Evolutionary conservation across 2,797 vertebrate species (phyloP).

Genomic region (Chelon auratus): DNA sequence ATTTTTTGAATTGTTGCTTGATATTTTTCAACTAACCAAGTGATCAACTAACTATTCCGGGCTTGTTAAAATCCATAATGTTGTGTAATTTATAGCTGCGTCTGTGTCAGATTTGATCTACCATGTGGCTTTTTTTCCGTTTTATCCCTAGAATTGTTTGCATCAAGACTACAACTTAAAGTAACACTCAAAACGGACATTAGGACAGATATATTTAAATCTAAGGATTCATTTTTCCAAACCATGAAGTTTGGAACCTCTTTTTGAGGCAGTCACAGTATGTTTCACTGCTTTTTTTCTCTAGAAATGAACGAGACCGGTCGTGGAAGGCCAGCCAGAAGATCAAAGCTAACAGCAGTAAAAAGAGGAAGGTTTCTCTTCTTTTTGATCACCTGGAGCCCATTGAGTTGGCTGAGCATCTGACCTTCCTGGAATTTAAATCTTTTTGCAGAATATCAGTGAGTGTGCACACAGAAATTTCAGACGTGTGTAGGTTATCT

Average conservation of each 20-base stretch:
- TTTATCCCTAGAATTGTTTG: neutral
- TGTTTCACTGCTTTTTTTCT: neutral
- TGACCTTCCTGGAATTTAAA: slow-evolving; percentile 95
- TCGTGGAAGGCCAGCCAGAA: slow-evolving; percentile 96
- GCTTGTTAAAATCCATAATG: too few relatives aligned
- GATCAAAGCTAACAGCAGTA: slow-evolving; percentile 93
- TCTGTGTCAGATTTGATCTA: neutral
- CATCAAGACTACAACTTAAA: neutral
- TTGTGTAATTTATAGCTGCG: neutral
- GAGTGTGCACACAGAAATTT: slow-evolving; percentile 61
- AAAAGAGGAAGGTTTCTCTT: slow-evolving; percentile 95
- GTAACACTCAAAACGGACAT: neutral
- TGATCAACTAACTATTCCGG: too few relatives aligned
- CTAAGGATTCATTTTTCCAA: too few relatives aligned
- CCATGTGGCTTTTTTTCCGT: neutral
- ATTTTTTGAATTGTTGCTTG: too few relatives aligned
- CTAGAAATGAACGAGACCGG: slow-evolving; percentile 93
- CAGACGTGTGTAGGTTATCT: neutral
- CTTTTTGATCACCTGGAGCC: slow-evolving; percentile 96
- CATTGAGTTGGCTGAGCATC: slow-evolving; percentile 92
- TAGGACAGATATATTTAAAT: neutral
- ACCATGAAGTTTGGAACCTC: neutral
- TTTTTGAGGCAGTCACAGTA: slow-evolving; percentile 2
- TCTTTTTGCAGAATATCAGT: slow-evolving; percentile 96
- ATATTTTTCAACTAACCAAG: neutral